These are phyloP conservation scores for Mastomys natalensis DNA, from an alignment of 2,113 vertebrate species.

Conservation along the genomic window DNA sequence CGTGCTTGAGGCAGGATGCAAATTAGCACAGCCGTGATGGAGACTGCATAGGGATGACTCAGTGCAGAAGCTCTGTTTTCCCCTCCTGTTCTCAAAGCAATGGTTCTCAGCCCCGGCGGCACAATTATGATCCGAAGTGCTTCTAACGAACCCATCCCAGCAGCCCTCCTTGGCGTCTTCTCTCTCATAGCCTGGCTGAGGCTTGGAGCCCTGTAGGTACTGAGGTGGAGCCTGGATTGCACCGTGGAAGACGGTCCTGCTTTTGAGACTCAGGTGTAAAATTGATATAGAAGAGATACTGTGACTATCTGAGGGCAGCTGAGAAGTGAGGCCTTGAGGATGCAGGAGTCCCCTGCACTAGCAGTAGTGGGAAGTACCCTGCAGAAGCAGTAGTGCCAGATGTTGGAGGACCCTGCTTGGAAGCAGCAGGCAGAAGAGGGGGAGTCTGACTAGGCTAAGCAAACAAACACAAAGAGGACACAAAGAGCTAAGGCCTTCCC, in stretches of 20 bases:
- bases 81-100: background rate
- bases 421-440: background rate
- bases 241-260: background rate
- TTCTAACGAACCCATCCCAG: background rate
- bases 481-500: background rate
- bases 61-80: background rate
- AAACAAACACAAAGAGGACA: background rate
- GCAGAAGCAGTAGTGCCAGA: too few relatives aligned
- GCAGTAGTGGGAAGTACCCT: fast-evolving
- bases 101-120: background rate
- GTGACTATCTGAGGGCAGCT: background rate
- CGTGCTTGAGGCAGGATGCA: background rate
- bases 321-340: background rate
- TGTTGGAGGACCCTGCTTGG: background rate
- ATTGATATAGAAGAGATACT: background rate
- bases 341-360: too few relatives aligned
- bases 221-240: background rate
- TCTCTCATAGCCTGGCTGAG: background rate
- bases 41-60: background rate
- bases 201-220: background rate
- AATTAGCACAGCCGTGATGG: background rate
- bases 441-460: background rate
- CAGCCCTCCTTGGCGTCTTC: background rate
- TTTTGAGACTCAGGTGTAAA: background rate
- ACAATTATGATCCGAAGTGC: background rate